Evolutionary conservation across 2,113 vertebrate genomes (phyloP).

Genomic region (zebrafish (Danio rerio)): DNA sequence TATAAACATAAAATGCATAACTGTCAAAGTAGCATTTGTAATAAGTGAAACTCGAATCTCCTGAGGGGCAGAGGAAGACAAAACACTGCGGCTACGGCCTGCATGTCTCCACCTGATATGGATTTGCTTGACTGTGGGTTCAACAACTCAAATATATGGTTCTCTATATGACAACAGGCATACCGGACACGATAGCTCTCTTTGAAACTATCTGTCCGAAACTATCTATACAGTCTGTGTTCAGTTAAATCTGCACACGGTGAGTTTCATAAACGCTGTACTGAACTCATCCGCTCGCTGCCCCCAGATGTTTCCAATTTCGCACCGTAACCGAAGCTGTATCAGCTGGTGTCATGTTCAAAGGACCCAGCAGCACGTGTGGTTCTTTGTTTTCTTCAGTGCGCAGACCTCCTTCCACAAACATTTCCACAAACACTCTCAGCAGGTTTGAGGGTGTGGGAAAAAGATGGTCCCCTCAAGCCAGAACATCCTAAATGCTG

Average conservation of each 20-base stretch:
- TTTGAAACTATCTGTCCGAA: slow-evolving; percentile 39
- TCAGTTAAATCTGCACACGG: slow-evolving; percentile 27
- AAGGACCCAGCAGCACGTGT: slow-evolving; percentile 64
- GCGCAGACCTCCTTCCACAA: slow-evolving; percentile 64
- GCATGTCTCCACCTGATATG: neutral
- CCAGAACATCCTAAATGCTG: slow-evolving; percentile 51
- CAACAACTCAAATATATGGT: slow-evolving; percentile 31
- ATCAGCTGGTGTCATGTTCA: slow-evolving; percentile 72
- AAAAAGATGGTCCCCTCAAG: slow-evolving; percentile 56
- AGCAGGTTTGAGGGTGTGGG: slow-evolving; percentile 64
- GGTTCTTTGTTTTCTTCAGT: slow-evolving; percentile 60
- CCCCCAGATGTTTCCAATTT: slow-evolving; percentile 72
- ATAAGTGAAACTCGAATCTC: slow-evolving; percentile 40
- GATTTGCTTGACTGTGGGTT: slow-evolving; percentile 38
- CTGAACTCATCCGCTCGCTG: slow-evolving; percentile 55
- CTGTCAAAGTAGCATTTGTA: slow-evolving; percentile 43
- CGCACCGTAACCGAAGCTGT: slow-evolving; percentile 60
- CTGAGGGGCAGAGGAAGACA: slow-evolving; percentile 23
- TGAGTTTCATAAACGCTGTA: slow-evolving; percentile 53
- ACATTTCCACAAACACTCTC: slow-evolving; percentile 68
- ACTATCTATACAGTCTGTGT: slow-evolving; percentile 27
- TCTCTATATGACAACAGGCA: slow-evolving; percentile 34
- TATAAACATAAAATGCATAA: slow-evolving; percentile 43
- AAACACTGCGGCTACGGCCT: slow-evolving; percentile 24
- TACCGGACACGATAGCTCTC: slow-evolving; percentile 35